phyloP scores from a whole-genome alignment of 2,888 invertebrate species.

The Hyppa rectilinea region DNA sequence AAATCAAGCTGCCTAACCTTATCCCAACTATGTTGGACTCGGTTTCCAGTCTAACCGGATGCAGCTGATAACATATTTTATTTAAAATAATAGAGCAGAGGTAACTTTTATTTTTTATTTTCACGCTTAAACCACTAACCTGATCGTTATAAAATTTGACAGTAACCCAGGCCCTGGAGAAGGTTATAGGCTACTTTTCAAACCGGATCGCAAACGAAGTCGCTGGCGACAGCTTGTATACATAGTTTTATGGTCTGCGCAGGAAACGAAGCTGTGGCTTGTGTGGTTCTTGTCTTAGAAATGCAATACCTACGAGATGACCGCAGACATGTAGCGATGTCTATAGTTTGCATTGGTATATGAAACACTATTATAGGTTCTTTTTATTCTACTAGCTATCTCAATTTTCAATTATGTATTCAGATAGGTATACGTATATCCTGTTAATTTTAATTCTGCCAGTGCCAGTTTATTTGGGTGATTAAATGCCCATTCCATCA shows the following conservation, averaged over 20 bases:
- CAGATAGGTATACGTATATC: neutral
- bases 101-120: neutral
- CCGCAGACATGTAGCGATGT: neutral
- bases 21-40: too few species aligned
- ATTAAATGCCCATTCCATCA: neutral
- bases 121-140: neutral
- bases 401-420: neutral
- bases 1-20: too few species aligned
- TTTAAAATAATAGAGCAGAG: neutral
- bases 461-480: neutral
- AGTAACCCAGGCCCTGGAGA: too few species aligned
- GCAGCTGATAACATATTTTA: too few species aligned
- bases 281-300: slow-evolving; percentile 18
- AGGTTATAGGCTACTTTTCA: neutral
- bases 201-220: neutral
- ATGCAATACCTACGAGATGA: slow-evolving; percentile 23
- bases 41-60: too few species aligned
- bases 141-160: neutral
- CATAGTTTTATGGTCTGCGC: neutral
- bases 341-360: neutral
- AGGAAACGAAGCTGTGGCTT: slow-evolving; percentile 28
- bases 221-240: neutral
- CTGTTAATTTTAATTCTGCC: neutral
- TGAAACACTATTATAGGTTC: too few species aligned
- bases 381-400: neutral